Evolutionary conservation across 2,888 invertebrate species (phyloP), one percentile per base, ranked within the genome.

Genomic region (Dolomedes plantarius): DNA sequence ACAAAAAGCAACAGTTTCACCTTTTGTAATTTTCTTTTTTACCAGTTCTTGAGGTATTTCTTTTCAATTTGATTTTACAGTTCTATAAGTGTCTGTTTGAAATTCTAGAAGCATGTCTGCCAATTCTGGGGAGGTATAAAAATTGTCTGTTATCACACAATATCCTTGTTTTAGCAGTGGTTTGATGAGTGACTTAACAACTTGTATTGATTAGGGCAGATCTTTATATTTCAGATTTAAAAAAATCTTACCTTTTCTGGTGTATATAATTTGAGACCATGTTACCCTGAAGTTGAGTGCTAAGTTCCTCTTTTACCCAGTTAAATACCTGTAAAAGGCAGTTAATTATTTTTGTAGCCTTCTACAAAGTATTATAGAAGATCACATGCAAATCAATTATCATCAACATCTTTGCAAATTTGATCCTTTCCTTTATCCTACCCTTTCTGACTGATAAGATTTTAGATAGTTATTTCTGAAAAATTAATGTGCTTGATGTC

Each of bases 231-330:
- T 16, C 50, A 41, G 28, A 11, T 41, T 50, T n/a, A n/a, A n/a
- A 46, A 23, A 72, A 5, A 41, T 72, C 11, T 46, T 32, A 9
- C 7, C 13, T 77, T 74, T 46, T 39, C 83, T 32, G 27, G 71
- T 71, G 50, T 78, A 88, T 13, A 88, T 71, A 13, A 75, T 28
- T 0, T 27, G 64, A 29, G 85, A 67, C 50, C 80, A 68, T 19
- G 89, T 76, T 87, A 89, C 11, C 87, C 82, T 5, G 27, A 23
- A 50, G 7, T 50, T 50, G 50, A 50, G n/a, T n/a, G n/a, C n/a
- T n/a, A n/a, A n/a, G n/a, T n/a, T n/a, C n/a, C n/a, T n/a, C n/a
- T n/a, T n/a, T n/a, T n/a, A n/a, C n/a, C n/a, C n/a, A n/a, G n/a
- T n/a, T n/a, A n/a, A n/a, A n/a, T n/a, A n/a, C n/a, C n/a, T n/a